Conservation (phyloP, 2,113 vertebrate species). For the Strigops habroptila region DNA sequence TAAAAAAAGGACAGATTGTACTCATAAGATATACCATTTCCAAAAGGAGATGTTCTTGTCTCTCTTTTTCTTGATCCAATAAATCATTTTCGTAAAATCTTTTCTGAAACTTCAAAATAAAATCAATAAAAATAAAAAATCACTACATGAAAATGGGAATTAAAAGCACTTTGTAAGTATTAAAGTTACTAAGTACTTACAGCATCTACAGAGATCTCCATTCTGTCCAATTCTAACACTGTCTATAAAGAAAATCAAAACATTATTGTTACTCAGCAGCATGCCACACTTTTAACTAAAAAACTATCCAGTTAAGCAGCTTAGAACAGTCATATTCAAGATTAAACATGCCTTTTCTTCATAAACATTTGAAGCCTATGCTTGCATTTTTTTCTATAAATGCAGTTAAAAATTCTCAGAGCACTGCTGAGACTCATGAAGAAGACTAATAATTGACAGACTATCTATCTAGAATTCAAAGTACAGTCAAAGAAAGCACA, state of each 20-base stretch:
- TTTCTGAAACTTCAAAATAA: slow-evolving; percentile 84
- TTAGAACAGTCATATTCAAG: neutral
- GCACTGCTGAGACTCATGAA: neutral
- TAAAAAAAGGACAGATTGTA: neutral
- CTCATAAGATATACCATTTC: slow-evolving; percentile 84
- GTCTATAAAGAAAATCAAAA: slow-evolving; percentile 73
- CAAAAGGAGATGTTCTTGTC: slow-evolving; percentile 87
- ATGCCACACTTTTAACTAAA: neutral
- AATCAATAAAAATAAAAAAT: slow-evolving; percentile 42
- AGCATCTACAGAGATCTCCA: slow-evolving; percentile 85
- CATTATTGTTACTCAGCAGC: neutral
- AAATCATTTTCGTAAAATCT: slow-evolving; percentile 84
- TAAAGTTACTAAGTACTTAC: slow-evolving; percentile 64
- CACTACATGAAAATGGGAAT: slow-evolving; percentile 56
- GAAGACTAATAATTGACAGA: neutral
- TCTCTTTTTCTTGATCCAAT: slow-evolving; percentile 91
- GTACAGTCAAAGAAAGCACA: neutral
- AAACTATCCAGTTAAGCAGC: neutral
- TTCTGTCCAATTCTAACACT: slow-evolving; percentile 91
- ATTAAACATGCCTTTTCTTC: neutral
- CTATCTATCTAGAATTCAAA: neutral
- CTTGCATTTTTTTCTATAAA: neutral
- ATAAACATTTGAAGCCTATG: neutral
- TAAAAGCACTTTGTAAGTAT: neutral
- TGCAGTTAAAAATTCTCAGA: neutral